These are phyloP conservation scores for Pangasius krempfi DNA, from an alignment of 2,797 vertebrate species.

Conservation along the genomic window DNA sequence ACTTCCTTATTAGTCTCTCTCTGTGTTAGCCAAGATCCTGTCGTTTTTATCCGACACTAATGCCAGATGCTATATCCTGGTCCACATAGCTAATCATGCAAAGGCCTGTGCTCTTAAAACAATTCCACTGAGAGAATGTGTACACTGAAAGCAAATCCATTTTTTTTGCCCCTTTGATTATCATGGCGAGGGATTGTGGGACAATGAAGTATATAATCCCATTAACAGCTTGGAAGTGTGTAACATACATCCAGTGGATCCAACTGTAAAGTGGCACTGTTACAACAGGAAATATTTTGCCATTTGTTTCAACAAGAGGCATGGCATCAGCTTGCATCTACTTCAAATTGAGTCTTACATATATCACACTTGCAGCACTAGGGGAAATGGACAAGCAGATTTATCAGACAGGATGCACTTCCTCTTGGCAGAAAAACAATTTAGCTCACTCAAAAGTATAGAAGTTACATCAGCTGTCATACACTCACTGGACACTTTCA, in stretches of 20 bases:
- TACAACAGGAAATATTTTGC: background rate
- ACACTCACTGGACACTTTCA: background rate
- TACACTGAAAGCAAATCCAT: background rate
- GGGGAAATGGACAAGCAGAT: background rate
- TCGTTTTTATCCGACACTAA: conserved; percentile 46
- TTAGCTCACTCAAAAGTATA: background rate
- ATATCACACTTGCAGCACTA: background rate
- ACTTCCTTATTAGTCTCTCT: conserved; percentile 45
- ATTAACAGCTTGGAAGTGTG: background rate
- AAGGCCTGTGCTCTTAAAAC: conserved; percentile 29
- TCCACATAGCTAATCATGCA: conserved; percentile 27
- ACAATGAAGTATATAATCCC: conserved; percentile 5
- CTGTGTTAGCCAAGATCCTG: conserved; percentile 24
- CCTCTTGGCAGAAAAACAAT: conserved; percentile 12
- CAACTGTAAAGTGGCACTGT: background rate
- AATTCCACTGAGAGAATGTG: conserved; percentile 13
- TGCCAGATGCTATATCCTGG: conserved; percentile 22
- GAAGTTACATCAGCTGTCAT: conserved; percentile 9
- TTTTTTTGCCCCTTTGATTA: background rate
- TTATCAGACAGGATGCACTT: conserved; percentile 8
- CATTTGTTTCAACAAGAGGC: background rate
- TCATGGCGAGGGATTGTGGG: background rate
- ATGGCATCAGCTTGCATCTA: background rate
- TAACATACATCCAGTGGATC: background rate
- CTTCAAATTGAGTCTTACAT: conserved; percentile 3